Evolutionary conservation across 2,888 invertebrate species (phyloP), one percentile per base, ranked within the genome.

Genomic region (Drosophila monieri): DNA sequence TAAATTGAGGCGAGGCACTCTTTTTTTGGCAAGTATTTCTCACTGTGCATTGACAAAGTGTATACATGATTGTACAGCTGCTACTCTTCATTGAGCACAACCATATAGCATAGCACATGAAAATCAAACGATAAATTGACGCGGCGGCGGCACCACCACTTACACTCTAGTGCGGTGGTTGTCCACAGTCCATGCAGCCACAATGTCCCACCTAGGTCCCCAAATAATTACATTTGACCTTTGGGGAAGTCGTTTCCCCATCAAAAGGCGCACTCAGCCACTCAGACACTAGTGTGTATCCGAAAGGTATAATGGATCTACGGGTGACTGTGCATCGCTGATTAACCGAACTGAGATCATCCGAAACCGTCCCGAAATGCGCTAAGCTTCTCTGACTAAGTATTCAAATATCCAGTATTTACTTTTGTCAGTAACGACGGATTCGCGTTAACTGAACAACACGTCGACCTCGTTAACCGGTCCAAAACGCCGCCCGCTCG

Each of bases 161-260:
- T n/a, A n/a, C 18, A 18, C 18, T 18, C 2, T 18, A 18, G 18
- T 18, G 43, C 9, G 62, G 37, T 59, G 25, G 44, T 62, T 37
- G 37, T 32, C 30, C 27, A 27, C n/a, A 39, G 27, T 70, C 44
- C 72, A 62, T 60, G 44, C 69, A 54, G 32, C 62, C 46, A 61
- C 46, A 61, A 72, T 44, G 65, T 62, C 25, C 48, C 65, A 64
- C 14, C 48, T 14, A 70, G 9, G 9, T 18, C 53, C 27, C 48
- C n/a, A 59, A 46, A 51, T 68, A 73, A 73, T 69, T 69, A 73
- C 65, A 54, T 43, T 37, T 65, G 68, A 69, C 68, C 66, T 69
- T 68, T 68, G 23, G 32, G 23, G 44, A 12, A 18, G 46, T 14
- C 37, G 49, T 15, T 66, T 37, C 25, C 37, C 21, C 48, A 35